Base-by-base conservation (phyloP, 2,113 vertebrate species). In the Periophthalmodon schlosseri region DNA sequence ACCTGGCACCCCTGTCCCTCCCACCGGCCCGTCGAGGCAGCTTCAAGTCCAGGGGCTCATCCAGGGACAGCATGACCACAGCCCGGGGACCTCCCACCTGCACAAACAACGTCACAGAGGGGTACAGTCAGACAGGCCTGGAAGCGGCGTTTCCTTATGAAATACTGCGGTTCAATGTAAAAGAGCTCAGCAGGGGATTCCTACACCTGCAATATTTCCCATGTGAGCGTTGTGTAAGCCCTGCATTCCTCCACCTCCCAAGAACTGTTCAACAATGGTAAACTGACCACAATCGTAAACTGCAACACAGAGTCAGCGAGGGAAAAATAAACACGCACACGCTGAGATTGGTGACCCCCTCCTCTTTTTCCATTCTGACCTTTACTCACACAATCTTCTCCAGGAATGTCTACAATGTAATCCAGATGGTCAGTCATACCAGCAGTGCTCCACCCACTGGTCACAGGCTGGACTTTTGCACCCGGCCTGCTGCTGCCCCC, bases 11-110 rank as follows among this genome's bases (percentile, higher is more conserved):
- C 52, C 89, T 84, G 84, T 95, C 95, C 77, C 93, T 92, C 79
- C 93, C 94, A 1, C 88, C 91, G 0, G 82, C 89, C 64, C 94
- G 92, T 80, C 94, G 95, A 68, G 95, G 96, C 89, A 99, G 93
- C 89, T 98, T 99, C 86, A 99, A 93, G 92, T 99, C 97, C 58
- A 99, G 93, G 34, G 97, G 97, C 91, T 99, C 97, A 46, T 99
- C 97, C 92, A 99, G 85, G 46, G 96, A 98, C 89, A 98, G 95
- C 97, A 99, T 99, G 92, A 83, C 89, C 69, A 60, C 83, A 68
- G 84, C 70, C 78, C 67, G 18, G 69, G 49, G 81, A 86, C 80
- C 84, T 84, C 87, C 84, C 77, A 91, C 86, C 93, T 94, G 89
- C 72, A 82, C 68, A 88, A 78, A 80, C 58, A 74, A 56, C 78